Evolutionary conservation across 2,888 invertebrate species (phyloP), one percentile per base, ranked within the genome.

Genomic region (Entomobrya multifasciata): DNA sequence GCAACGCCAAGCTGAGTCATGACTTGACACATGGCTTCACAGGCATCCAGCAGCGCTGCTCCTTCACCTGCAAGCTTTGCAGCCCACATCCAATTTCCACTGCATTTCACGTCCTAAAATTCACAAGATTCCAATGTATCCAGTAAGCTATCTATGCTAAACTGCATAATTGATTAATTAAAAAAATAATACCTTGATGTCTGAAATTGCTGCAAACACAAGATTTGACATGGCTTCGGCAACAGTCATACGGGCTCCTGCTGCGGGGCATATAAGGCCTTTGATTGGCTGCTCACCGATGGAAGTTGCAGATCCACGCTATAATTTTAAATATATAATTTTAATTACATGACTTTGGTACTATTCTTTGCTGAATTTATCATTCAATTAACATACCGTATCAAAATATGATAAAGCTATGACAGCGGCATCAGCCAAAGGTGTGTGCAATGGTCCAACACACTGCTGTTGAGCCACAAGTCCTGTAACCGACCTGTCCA

Each of bases 21-120:
- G 1, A 97, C 94, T 2, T 93, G 93, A 92, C 98, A 98, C 95
- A 99, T 96, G 17, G 98, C 97, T 52, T 93, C 93, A 92, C 99
- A 99, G 0, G 99, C 97, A 88, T 95, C 95, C 88, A 95, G 96
- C 30, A 99, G 93, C 17, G 95, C 95, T 1, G 97, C 97, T 0
- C 99, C 99, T 92, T 98, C 99, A 0, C 96, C 97, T 0, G 96
- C 96, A 20, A 98, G 93, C 93, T 99, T 99, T 13, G 99, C 99
- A 0, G 98, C 96, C 99, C 99, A 99, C 99, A 99, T 99, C 99
- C 99, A 99, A 93, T 99, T 99, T n/a, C 97, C 99, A 55, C 98
- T 98, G 92, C 99, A 99, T 93, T 99, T 99, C 0, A 99, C 96
- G 93, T 99, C 99, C 93, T 96, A 52, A 87, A 44, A 77, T n/a